Evolutionary conservation across 2,888 invertebrate genomes (phyloP), one percentile per base, ranked within the genome.

Genomic region (Pollenia griseotomentosa): DNA sequence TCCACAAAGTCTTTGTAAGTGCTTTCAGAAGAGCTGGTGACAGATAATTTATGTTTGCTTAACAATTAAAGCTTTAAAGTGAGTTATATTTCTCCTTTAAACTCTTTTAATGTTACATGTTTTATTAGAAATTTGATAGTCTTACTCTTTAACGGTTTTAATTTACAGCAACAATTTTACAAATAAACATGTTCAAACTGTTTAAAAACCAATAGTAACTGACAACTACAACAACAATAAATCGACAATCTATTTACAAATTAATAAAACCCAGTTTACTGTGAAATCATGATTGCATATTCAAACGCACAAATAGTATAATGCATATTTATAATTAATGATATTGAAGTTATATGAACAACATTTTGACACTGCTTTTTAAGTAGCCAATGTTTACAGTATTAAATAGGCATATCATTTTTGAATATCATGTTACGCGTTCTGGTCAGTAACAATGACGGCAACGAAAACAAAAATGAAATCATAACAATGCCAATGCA

Each of bases 301-400:
- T 3, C 7, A 9, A 7, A 0, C 2, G 68, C 40, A 11, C 11
- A 51, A 12, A 12, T 12, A 57, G 11, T 11, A 57, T 23, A 23
- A 23, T 57, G 11, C 23, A 33, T 11, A 19, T 12, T 19, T 5
- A 61, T 66, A 51, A 79, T 70, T 61, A 42, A 70, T 65, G 40
- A 40, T 57, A 63, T 66, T 66, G 40, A 57, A 61, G 33, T 63
- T 75, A 71, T 68, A 40, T 74, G 70, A 74, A 71, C 74, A 79
- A 75, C 33, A 79, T 57, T 80, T 83, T 86, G 83, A 80, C 82
- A 86, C 77, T 40, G 78, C 46, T 11, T 19, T 77, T 83, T 63
- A 71, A 83, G 40, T 46, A 61, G 63, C 70, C n/a, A 83, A 83
- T 70, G 68, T 81, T 82, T 86, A 46, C 78, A 74, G 55, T 68